phyloP scores from a whole-genome alignment of 2,797 vertebrate species.

The Semotilus atromaculatus region DNA sequence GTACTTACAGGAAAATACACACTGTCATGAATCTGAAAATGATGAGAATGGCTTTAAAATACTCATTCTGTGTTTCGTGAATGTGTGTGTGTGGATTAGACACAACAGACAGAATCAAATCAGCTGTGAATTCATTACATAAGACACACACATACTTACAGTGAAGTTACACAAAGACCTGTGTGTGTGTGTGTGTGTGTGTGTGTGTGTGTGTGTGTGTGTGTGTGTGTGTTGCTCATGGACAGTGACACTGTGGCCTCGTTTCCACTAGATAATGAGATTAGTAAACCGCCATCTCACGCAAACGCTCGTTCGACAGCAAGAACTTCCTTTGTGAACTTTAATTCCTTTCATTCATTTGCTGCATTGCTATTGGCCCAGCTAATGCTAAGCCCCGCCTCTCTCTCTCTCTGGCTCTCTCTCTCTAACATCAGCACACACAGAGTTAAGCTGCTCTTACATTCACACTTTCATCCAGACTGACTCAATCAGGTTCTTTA shows the following conservation, averaged over 20 bases:
- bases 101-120: background rate
- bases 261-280: slow-evolving; percentile 15
- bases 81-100: background rate
- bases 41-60: background rate
- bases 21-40: background rate
- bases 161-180: background rate
- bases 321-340: slow-evolving; percentile 17
- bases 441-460: no score
- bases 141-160: slow-evolving; percentile 64
- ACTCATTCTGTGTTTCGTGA: background rate
- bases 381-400: no score
- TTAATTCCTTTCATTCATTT: background rate
- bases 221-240: background rate
- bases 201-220: background rate
- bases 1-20: background rate
- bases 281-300: slow-evolving; percentile 25
- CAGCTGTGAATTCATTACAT: slow-evolving; percentile 62
- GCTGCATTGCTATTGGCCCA: background rate
- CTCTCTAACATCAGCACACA: no score
- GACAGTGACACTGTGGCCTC: slow-evolving; percentile 8
- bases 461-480: no score
- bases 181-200: background rate
- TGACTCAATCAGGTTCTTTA: no score
- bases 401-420: no score
- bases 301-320: background rate